Percentiles rank a stretch among this genome's conserved stretches.
Conservation (phyloP, 2,797 vertebrate genomes). For the Meriones psammophilus region DNA sequence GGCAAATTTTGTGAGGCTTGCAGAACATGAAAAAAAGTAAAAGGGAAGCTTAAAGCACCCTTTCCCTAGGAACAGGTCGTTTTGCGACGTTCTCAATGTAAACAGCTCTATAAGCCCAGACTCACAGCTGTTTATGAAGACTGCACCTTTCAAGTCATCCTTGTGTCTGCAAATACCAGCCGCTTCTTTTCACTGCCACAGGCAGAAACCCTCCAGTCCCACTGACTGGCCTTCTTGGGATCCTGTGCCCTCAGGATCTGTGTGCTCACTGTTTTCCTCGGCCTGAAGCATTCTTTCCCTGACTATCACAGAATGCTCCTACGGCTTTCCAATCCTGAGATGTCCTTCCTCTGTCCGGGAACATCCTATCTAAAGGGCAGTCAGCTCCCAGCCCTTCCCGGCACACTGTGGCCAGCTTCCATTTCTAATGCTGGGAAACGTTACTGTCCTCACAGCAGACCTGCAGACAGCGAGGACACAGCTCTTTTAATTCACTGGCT, state of each 20-base stretch:
- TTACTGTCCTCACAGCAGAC: too few species aligned
- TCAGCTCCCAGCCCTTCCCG: neutral
- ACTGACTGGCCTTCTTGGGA: neutral
- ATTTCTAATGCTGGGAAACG: neutral
- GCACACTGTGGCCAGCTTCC: neutral
- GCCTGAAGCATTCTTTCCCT: neutral
- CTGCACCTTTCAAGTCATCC: neutral
- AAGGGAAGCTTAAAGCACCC: neutral
- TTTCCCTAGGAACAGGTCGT: neutral
- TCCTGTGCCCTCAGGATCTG: neutral
- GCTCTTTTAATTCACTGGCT: neutral
- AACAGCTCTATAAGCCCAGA: neutral
- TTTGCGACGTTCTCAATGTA: neutral
- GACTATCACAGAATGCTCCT: neutral
- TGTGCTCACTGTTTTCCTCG: neutral
- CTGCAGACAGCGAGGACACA: neutral
- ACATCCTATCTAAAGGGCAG: neutral
- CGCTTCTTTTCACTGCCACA: neutral
- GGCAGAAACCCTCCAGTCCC: neutral
- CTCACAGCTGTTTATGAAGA: neutral
- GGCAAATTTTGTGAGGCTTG: slow-evolving; percentile 3
- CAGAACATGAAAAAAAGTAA: neutral
- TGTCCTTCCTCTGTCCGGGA: neutral
- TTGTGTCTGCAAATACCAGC: neutral
- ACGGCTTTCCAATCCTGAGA: neutral